These are phyloP conservation scores for Junonia oenone DNA, from an alignment of 2,888 invertebrate genomes.

Conservation along the genomic window DNA sequence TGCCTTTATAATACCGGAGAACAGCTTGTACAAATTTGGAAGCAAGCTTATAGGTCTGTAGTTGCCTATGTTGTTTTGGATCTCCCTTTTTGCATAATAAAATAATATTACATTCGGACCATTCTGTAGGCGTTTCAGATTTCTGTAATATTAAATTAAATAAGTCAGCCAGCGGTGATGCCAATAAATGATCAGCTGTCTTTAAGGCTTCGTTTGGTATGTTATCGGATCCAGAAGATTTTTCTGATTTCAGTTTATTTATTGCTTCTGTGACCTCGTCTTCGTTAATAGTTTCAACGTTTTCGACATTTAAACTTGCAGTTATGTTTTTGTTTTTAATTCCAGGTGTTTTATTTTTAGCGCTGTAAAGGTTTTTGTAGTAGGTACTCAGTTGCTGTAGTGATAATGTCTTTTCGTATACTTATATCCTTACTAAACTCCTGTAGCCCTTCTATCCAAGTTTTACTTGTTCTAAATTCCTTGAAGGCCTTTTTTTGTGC, in stretches of 20 bases:
- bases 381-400: slow-evolving; percentile 16
- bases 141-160: too few relatives aligned
- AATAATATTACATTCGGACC: too few relatives aligned
- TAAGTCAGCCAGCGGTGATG: slow-evolving; percentile 8
- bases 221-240: too few relatives aligned
- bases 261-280: slow-evolving; percentile 13
- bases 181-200: slow-evolving; percentile 2
- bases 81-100: too few relatives aligned
- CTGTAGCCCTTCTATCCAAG: too few relatives aligned
- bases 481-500: slow-evolving; percentile 14
- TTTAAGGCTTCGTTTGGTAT: too few relatives aligned
- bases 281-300: neutral
- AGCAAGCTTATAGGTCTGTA: slow-evolving; percentile 21
- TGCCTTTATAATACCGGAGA: slow-evolving; percentile 19
- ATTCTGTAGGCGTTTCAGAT: too few relatives aligned
- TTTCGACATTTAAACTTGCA: neutral
- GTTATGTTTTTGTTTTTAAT: neutral
- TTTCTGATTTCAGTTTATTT: slow-evolving; percentile 13
- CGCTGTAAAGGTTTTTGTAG: too few relatives aligned
- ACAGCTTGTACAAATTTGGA: slow-evolving; percentile 25
- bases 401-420: slow-evolving; percentile 16
- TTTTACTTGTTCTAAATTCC: too few relatives aligned
- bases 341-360: neutral
- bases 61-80: too few relatives aligned
- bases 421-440: too few relatives aligned